Evolutionary conservation across 2,113 vertebrate species (phyloP).

Genomic region (Ceyx melanurus): DNA sequence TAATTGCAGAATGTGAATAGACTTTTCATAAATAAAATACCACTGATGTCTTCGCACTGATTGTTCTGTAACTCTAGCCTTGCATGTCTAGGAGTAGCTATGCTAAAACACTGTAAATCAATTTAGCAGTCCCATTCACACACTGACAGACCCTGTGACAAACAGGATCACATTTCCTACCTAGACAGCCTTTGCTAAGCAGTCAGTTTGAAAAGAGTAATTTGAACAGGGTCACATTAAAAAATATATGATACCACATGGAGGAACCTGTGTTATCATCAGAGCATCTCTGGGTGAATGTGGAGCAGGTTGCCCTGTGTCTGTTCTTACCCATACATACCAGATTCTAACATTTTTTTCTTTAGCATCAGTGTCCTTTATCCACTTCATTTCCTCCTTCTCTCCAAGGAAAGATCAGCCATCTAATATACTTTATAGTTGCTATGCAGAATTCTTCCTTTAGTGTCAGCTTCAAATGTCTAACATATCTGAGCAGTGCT

Average conservation of each 20-base stretch:
- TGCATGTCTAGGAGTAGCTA: background rate
- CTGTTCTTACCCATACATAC: background rate
- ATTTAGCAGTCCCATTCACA: constrained; percentile 47
- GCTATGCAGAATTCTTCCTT: background rate
- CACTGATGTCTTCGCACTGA: constrained; percentile 51
- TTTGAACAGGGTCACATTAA: background rate
- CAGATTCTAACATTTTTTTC: background rate
- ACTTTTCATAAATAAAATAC: constrained; percentile 61
- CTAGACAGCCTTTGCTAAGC: constrained; percentile 2
- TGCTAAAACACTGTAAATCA: constrained; percentile 63
- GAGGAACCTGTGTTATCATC: background rate
- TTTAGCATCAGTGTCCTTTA: background rate
- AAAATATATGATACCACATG: background rate
- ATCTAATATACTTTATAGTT: background rate
- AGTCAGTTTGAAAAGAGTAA: background rate
- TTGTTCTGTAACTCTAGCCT: constrained; percentile 56
- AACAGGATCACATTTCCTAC: constrained; percentile 47
- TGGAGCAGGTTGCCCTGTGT: rapidly evolving
- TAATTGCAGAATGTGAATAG: constrained; percentile 10
- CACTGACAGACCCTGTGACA: constrained; percentile 17
- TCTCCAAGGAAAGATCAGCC: background rate
- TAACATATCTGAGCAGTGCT: background rate
- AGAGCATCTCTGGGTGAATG: background rate
- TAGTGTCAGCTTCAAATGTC: background rate
- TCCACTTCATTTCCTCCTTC: background rate